These are phyloP conservation scores for Octodon degus DNA, from an alignment of 2,113 vertebrate species.

Conservation along the genomic window DNA sequence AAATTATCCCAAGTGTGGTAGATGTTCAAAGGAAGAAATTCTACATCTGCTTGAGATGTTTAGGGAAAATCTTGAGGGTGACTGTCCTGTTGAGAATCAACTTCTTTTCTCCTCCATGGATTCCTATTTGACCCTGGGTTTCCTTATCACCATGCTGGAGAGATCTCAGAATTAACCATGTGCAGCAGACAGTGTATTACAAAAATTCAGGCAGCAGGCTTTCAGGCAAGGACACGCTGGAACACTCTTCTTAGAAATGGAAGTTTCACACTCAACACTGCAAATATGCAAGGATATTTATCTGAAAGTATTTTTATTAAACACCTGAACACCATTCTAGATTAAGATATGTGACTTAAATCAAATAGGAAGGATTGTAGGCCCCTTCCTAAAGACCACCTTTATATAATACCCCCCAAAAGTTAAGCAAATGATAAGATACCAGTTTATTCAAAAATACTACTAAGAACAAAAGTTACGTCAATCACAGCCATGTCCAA, in stretches of 20 bases:
- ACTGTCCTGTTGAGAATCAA: background rate
- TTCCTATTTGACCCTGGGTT: constrained; percentile 59
- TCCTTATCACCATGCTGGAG: background rate
- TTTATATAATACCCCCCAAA: background rate
- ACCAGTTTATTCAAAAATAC: constrained; percentile 46
- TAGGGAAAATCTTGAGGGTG: background rate
- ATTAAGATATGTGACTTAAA: constrained; percentile 52
- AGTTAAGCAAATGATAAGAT: constrained; percentile 34
- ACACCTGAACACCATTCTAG: constrained; percentile 50
- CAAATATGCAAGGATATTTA: constrained; percentile 45
- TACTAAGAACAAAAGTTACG: constrained; percentile 51
- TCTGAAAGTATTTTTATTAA: constrained; percentile 58
- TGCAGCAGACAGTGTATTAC: constrained; percentile 36
- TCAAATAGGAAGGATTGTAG: constrained; percentile 9
- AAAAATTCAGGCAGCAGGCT: constrained; percentile 46
- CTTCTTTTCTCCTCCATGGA: constrained; percentile 46
- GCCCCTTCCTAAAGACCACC: constrained; percentile 15
- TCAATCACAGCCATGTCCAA: background rate
- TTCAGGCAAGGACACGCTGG: constrained; percentile 34
- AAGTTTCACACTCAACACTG: constrained; percentile 18
- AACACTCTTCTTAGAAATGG: constrained; percentile 6
- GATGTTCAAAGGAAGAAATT: background rate
- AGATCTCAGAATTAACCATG: constrained; percentile 51
- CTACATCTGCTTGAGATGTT: background rate
- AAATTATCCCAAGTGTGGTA: background rate